Percentiles rank a stretch among this genome's conserved stretches.
Evolutionary conservation across 2,888 invertebrate species (phyloP).

Genomic region (Hirtodrosophila trivittata): DNA sequence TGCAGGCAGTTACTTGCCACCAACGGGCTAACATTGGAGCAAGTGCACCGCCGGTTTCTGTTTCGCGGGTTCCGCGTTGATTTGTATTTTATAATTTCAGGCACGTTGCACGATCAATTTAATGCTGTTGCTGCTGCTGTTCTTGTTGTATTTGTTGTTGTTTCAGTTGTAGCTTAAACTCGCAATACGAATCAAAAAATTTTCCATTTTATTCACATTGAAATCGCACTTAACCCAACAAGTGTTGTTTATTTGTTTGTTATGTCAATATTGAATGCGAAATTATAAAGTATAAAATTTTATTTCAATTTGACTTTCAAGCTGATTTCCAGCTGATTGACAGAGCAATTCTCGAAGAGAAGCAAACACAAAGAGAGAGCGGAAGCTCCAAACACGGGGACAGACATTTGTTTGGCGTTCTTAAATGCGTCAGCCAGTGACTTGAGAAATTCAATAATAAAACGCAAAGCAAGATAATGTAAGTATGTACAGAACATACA

Average conservation of each 20-base stretch:
- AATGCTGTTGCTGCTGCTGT: too few relatives aligned
- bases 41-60: conserved; percentile 55
- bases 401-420: conserved; percentile 51
- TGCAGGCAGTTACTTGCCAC: conserved; percentile 28
- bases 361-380: conserved; percentile 12
- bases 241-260: conserved; percentile 32
- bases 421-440: conserved; percentile 63
- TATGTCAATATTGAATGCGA: conserved; percentile 48
- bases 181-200: conserved; percentile 26
- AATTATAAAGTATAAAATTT: conserved; percentile 64
- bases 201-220: too few relatives aligned
- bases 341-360: conserved; percentile 1
- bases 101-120: conserved; percentile 71
- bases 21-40: conserved; percentile 23
- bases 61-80: conserved; percentile 67
- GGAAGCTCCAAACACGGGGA: conserved; percentile 27
- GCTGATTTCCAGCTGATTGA: conserved; percentile 64
- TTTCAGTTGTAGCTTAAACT: conserved; percentile 25
- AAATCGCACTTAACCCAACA: conserved; percentile 24
- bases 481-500: neutral
- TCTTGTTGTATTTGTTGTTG: too few relatives aligned
- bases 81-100: conserved; percentile 75
- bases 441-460: conserved; percentile 72
- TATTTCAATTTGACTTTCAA: conserved; percentile 56
- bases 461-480: conserved; percentile 67